Evolutionary conservation across 2,797 vertebrate genomes (phyloP).

Genomic region (Artibeus lituratus): DNA sequence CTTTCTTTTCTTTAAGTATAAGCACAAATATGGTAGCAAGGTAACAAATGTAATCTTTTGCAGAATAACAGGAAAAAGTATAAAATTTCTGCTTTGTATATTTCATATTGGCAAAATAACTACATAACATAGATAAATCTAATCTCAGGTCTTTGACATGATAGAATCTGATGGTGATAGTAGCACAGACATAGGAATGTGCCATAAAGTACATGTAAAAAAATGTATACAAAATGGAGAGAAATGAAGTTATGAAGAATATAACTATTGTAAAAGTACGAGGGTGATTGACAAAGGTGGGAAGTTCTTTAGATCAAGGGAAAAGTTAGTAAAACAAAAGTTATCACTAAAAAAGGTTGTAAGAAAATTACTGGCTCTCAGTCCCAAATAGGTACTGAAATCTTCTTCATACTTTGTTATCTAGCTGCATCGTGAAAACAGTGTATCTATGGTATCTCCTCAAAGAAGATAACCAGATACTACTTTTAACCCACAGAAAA

Average conservation of each 20-base stretch:
- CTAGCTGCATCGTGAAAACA: not conserved
- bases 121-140: not conserved
- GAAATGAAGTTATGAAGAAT: not conserved
- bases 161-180: not conserved
- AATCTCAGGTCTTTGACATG: not conserved
- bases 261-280: not conserved
- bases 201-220: not conserved
- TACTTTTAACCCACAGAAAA: not conserved
- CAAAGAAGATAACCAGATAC: not conserved
- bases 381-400: not conserved
- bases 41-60: not conserved
- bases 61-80: slow-evolving; percentile 6
- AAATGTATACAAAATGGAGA: not conserved
- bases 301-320: not conserved
- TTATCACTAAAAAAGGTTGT: not conserved
- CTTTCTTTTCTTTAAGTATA: slow-evolving; percentile 5
- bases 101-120: not conserved
- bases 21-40: not conserved
- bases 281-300: not conserved
- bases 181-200: not conserved
- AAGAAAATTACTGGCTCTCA: not conserved
- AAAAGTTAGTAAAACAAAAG: not conserved
- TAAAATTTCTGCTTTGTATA: slow-evolving; percentile 9
- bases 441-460: not conserved
- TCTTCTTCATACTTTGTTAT: not conserved